Evolutionary conservation across 2,888 invertebrate species (phyloP).

Genomic region (Agrotis puta): DNA sequence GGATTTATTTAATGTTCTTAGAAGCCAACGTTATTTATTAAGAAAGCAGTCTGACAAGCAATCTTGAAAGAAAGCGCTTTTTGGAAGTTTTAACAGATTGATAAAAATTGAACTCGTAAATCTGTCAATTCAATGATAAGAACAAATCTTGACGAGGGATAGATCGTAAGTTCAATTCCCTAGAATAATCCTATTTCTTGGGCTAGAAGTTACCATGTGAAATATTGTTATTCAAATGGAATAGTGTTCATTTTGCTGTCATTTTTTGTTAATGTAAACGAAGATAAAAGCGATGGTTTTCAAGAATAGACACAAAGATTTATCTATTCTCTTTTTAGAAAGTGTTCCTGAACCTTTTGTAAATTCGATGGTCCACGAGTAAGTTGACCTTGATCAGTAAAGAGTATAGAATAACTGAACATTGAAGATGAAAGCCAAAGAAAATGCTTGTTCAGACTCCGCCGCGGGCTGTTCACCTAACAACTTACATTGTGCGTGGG

Average conservation of each 20-base stretch:
- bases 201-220: too few species aligned
- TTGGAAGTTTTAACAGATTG: too few species aligned
- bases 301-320: background rate
- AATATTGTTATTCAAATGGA: too few species aligned
- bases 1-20: background rate
- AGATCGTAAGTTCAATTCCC: background rate
- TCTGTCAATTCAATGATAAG: background rate
- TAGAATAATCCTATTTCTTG: background rate
- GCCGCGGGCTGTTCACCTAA: background rate
- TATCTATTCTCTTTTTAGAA: background rate
- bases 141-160: background rate
- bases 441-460: background rate
- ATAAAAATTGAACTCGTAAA: too few species aligned
- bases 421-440: slow-evolving; percentile 25
- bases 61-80: too few species aligned
- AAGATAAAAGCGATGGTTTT: background rate
- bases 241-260: background rate
- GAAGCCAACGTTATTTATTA: background rate
- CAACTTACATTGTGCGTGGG: background rate
- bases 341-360: too few species aligned
- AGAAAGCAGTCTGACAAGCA: too few species aligned
- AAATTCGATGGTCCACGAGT: background rate
- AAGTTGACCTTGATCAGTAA: background rate
- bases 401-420: background rate
- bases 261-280: background rate